Conservation (phyloP, 2,888 invertebrate species). For the Coelinius sp. region DNA sequence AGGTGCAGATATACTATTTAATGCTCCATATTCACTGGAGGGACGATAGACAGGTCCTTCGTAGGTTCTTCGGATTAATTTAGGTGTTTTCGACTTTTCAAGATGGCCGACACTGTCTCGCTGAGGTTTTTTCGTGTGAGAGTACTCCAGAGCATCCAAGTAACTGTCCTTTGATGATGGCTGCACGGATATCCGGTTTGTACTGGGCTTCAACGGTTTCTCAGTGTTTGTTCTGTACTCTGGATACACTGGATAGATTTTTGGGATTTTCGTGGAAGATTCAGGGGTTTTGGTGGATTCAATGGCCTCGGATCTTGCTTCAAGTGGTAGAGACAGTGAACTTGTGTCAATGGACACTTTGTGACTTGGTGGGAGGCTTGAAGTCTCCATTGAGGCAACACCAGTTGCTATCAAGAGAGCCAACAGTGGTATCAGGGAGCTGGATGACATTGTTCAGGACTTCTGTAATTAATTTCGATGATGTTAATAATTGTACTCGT, state of each 20-base stretch:
- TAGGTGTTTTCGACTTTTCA: slow-evolving; percentile 44
- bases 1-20: slow-evolving; percentile 46
- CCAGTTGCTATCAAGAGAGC: slow-evolving; percentile 28
- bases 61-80: slow-evolving; percentile 55
- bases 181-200: slow-evolving; percentile 45
- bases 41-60: slow-evolving; percentile 56
- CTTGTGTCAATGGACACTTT: slow-evolving; percentile 34
- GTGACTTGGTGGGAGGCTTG: slow-evolving; percentile 39
- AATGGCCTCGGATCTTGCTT: slow-evolving; percentile 44
- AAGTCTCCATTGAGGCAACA: slow-evolving; percentile 26
- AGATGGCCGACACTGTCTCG: slow-evolving; percentile 49
- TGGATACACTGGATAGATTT: slow-evolving; percentile 18
- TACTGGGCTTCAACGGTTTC: background rate
- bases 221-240: slow-evolving; percentile 32
- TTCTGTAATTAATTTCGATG: slow-evolving; percentile 28
- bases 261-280: background rate
- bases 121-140: slow-evolving; percentile 71
- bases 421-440: slow-evolving; percentile 3
- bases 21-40: slow-evolving; percentile 38
- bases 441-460: background rate
- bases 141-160: slow-evolving; percentile 77
- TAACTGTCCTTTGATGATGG: slow-evolving; percentile 73
- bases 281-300: slow-evolving; percentile 11
- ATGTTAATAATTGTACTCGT: slow-evolving; percentile 7
- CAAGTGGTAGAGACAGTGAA: slow-evolving; percentile 45